phyloP scores from a whole-genome alignment of 2,797 vertebrate species.

The Columba guinea region DNA sequence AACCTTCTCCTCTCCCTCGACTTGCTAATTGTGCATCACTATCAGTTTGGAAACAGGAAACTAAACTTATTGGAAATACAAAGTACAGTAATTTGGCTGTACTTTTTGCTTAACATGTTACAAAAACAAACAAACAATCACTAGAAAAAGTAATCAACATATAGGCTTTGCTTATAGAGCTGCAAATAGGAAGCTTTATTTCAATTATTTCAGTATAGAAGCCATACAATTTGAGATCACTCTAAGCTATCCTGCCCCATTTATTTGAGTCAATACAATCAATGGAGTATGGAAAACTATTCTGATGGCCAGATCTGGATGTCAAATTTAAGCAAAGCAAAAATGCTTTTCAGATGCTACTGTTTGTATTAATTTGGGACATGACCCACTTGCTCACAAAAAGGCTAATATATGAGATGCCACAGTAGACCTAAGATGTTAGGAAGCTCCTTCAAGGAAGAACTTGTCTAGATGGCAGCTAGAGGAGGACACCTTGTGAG shows the following conservation, averaged over 20 bases:
- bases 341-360: not conserved
- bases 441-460: not conserved
- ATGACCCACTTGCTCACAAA: not conserved
- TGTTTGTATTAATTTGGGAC: not conserved
- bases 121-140: not conserved
- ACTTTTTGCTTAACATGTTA: not conserved
- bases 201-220: not conserved
- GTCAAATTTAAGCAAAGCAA: not conserved
- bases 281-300: not conserved
- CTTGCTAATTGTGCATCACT: not conserved
- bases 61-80: not conserved
- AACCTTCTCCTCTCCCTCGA: rapidly evolving
- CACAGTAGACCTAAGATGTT: not conserved
- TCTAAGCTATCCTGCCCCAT: not conserved
- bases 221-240: not conserved
- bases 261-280: not conserved
- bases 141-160: not conserved
- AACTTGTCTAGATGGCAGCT: not conserved
- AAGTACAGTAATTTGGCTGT: not conserved
- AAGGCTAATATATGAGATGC: not conserved
- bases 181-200: not conserved
- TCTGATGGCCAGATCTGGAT: not conserved
- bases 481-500: not conserved
- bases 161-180: not conserved
- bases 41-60: not conserved